Evolutionary conservation across 2,113 vertebrate species (phyloP), one percentile per base, ranked within the genome.

Genomic region (Pachyramphus minor): DNA sequence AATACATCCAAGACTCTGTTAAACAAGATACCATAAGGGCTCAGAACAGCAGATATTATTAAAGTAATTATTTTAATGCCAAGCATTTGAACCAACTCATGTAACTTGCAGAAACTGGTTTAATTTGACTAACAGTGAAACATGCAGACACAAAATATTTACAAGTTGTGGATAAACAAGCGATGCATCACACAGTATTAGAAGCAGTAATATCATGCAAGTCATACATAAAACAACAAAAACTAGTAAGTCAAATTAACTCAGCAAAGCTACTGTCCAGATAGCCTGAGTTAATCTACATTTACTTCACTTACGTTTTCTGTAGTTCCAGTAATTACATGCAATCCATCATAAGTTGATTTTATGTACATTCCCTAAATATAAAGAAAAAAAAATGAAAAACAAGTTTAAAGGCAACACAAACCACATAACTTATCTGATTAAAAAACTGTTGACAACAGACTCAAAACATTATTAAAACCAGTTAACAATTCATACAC

Each of bases 311-410:
- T 99, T 98, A 99, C 99, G 0, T 99, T 98, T 98, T 99, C 99
- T 11, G 99, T 99, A 44, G 99, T 99, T 79, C 99, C 99, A 6
- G 99, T 99, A 96, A 99, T 99, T 93, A 99, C 98, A 45, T 99
- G 99, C 30, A 99, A 97, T 27, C 99, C 99, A 50, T 99, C 99
- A 39, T 99, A 99, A 25, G 99, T 99, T 73, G 99, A 99, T 88
- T 99, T 99, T 96, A 99, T 99, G 97, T 99, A 99, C 98, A 99
- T 99, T 67, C 99, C 99, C 99, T 99, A 97, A 69, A 73, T 56
- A 39, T 11, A 78, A 95, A 25, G 15, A 86, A 50, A 91, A 86
- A 50, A 91, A 97, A 95, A 95, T 17, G 10, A 79, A 94, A 91
- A 87, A 53, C 50, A 95, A 79, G 45, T 78, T 90, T 84, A 90